Evolutionary conservation across 2,888 invertebrate species (phyloP).

Genomic region (Folsomia candida): DNA sequence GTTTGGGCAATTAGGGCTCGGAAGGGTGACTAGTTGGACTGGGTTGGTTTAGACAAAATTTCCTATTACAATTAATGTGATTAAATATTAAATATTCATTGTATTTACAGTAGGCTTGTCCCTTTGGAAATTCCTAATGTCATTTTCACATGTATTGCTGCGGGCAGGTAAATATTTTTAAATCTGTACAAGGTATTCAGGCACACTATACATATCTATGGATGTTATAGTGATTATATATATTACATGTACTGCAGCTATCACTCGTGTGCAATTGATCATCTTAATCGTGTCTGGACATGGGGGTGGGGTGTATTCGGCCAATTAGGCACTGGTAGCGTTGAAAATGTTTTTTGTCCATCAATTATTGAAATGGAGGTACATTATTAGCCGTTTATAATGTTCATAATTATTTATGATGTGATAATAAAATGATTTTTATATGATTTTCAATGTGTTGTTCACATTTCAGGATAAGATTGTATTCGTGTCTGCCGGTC

Average conservation of each 20-base stretch:
- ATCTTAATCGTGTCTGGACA: conserved; percentile 65
- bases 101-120: conserved; percentile 33
- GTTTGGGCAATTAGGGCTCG: conserved; percentile 45
- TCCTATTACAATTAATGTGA: no score
- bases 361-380: conserved; percentile 53
- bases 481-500: conserved; percentile 73
- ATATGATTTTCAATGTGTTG: not conserved
- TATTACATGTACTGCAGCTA: no score
- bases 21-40: conserved; percentile 36
- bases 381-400: conserved; percentile 12
- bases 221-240: no score
- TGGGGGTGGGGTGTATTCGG: conserved; percentile 98
- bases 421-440: not conserved
- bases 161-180: no score
- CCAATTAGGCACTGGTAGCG: conserved; percentile 80
- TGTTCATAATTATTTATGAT: not conserved
- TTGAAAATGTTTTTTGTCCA: conserved; percentile 67
- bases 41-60: no score
- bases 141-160: conserved; percentile 45
- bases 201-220: no score
- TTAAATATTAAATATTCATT: no score
- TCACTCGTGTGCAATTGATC: conserved; percentile 50
- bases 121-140: conserved; percentile 36
- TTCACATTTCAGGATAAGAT: conserved; percentile 60
- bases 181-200: no score